Evolutionary conservation across 1,140 invertebrate species (phyloP), one percentile per base, ranked within the genome.

Genomic region (Ganaspis sp.): DNA sequence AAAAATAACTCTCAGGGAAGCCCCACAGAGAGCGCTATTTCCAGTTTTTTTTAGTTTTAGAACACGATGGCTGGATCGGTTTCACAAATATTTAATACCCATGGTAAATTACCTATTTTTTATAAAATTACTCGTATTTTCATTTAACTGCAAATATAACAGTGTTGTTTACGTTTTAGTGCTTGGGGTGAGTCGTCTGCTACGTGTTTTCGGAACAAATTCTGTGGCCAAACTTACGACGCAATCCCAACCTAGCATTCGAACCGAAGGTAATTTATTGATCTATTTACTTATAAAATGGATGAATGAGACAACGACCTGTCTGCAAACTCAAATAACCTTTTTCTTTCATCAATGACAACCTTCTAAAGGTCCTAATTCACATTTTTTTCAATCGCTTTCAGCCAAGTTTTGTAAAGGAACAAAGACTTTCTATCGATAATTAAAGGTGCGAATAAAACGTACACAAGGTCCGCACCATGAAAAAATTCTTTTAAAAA

Each of bases 241-340:
- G 9, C 54, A 80, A 75, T 64, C 58, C 73, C 75, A 80, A 80
- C 78, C 78, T 74, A 75, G 37, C 21, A 74, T 74, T 69, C 45
- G 15, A 17, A 49, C 45, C 3, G 58, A n/a, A 64, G 58, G 58
- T 64, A 64, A 64, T 64, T 34, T 34, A 64, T 64, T 64, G 23
- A n/a, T 29, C 8, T 64, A 64, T 64, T 64, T 58, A 26, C 23
- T 34, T 29, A 64, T 34, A n/a, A 29, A 64, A 64, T 15, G 21
- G 21, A 64, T 64, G 23, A n/a, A 64, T 64, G 26, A n/a, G 26
- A 17, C 23, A 64, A 64, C 58, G 23, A 29, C 58, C 26, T 29
- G 5, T 15, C 26, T 29, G 11, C 21, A 64, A 64, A 29, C 26
- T 64, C 15, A 26, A 26, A 64, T 29, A 5, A 29, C 23, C 12